Evolutionary conservation across 1,140 invertebrate species (phyloP), one percentile per base, ranked within the genome.

Genomic region (Ladona fulva): DNA sequence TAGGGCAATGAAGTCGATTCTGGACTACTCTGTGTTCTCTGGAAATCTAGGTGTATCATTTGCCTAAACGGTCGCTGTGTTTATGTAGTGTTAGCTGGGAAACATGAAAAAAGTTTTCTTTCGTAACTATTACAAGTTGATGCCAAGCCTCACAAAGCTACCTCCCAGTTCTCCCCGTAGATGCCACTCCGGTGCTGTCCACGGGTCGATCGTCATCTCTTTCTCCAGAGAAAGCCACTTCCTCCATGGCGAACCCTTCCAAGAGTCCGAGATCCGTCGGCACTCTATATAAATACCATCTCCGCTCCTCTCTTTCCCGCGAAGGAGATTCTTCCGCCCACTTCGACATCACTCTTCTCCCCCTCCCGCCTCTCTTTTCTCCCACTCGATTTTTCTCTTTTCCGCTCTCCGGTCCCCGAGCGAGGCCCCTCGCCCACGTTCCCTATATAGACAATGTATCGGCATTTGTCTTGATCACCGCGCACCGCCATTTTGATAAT

Each of bases 381-480:
- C 52, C 52, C 52, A 10, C 44, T 66, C 52, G 52, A 66, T 66
- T 66, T 66, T 66, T 66, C 52, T 66, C 44, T 19, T 19, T 10
- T 52, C 52, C 52, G 52, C 52, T 22, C 12, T 66, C 52, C 10
- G 44, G 44, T 52, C 44, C 44, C 44, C 44, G 44, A 52, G 19
- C 44, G 44, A 52, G 10, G 37, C 59, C 77, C 76, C 29, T 74
- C 19, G 8, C 74, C 24, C 14, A 42, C 42, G 76, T 73, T 66
- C 42, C 74, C 59, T 78, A 76, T 81, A 79, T 81, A 80, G 77
- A 79, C 80, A 79, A 79, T 80, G 78, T 80, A 81, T 81, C 77
- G 79, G 79, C 80, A 80, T 80, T 81, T 82, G 77, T 80, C 78
- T 79, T 81, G 79, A 80, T 80, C 80, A 81, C 73, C 75, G 52